Base-by-base conservation (phyloP, 2,113 vertebrate species). In the Zapus hudsonius region DNA sequence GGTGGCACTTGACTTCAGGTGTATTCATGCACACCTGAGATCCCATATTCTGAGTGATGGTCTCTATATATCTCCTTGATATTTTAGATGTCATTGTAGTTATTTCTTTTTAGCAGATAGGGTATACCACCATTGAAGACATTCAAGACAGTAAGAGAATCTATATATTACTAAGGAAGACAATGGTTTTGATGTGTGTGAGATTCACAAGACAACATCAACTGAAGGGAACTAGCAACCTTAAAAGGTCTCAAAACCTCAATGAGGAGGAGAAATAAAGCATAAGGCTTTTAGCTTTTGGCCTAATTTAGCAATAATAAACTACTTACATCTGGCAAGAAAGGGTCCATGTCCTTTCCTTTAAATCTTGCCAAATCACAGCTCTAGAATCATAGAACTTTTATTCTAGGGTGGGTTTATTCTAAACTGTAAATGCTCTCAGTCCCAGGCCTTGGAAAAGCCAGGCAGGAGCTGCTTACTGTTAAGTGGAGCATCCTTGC, bases 261-360 rank as follows among this genome's bases (percentile, higher is more conserved):
- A 57, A 42, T 0, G 38, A 29, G 55, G 59, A 87, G 80, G 66
- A 66, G 12, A 31, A 79, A 23, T 63, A 84, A 89, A 81, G 36
- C 55, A 72, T 27, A n/a, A 36, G 31, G 15, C 15, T 52, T 89
- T 89, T 84, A 76, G 40, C 89, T 52, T 91, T 87, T 83, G 80
- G 55, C 42, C n/a, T 80, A 79, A 94, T 80, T 89, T 89, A 84
- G 52, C 22, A 55, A n/a, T 61, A 75, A 92, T 91, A 67, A 94
- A 89, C 31, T 75, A 74, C 87, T 69, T 93, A 38, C 40, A 67
- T 94, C 55, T 84, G 94, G 25, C 64, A 74, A 84, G 76, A 91
- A 89, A 80, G 40, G 22, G 25, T 19, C 66, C 27, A 2, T 84
- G 87, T 88, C 33, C 70, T 95, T 85, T 74, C 52, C 90, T 92